phyloP scores from a whole-genome alignment of 2,797 vertebrate species.

The Apogon talboti region DNA sequence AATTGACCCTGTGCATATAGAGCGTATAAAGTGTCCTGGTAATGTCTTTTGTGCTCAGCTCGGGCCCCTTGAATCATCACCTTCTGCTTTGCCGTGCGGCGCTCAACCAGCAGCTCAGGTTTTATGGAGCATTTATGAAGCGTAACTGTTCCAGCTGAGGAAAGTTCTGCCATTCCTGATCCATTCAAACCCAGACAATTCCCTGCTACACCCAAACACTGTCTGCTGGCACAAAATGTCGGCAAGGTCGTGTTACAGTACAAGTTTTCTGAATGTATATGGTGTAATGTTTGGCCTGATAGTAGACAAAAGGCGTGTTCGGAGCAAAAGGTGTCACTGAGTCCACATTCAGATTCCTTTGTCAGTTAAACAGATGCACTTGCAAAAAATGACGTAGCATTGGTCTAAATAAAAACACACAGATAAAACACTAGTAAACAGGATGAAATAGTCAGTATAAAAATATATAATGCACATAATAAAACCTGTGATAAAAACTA shows the following conservation, averaged over 20 bases:
- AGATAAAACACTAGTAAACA: too few relatives aligned
- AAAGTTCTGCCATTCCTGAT: constrained; percentile 14
- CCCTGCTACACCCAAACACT: neutral
- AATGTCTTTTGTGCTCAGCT: constrained; percentile 35
- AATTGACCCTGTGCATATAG: constrained; percentile 33
- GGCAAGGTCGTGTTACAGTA: neutral
- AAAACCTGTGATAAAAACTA: too few relatives aligned
- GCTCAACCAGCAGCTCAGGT: constrained; percentile 26
- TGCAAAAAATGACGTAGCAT: too few relatives aligned
- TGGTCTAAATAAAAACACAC: too few relatives aligned
- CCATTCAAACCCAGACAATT: constrained; percentile 23
- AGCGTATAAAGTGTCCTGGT: constrained; percentile 19
- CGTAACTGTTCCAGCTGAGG: constrained; percentile 13
- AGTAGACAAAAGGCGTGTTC: too few relatives aligned
- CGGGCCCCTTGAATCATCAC: constrained; percentile 28
- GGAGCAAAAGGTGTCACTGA: too few relatives aligned
- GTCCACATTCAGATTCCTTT: too few relatives aligned
- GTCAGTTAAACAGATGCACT: too few relatives aligned
- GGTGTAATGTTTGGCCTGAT: too few relatives aligned
- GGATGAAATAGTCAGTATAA: too few relatives aligned
- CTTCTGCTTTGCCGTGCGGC: constrained; percentile 8
- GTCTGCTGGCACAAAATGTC: neutral
- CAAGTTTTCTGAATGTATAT: neutral
- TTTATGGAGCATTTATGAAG: constrained; percentile 37
- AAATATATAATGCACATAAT: too few relatives aligned